phyloP scores from a whole-genome alignment of 1,140 invertebrate genomes.

The Cherax quadricarinatus region DNA sequence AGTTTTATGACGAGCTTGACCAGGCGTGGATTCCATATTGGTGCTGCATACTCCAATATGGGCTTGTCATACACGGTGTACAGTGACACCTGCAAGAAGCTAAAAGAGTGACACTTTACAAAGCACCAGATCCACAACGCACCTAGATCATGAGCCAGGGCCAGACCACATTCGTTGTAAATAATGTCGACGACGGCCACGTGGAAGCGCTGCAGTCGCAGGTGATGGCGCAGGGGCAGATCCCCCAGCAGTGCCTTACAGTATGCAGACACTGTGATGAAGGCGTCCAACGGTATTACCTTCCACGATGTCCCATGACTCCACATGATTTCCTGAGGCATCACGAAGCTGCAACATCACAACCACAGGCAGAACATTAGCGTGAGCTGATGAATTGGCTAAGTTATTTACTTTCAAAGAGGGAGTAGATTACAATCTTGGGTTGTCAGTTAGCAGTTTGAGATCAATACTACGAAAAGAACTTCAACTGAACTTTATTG shows the following conservation, averaged over 20 bases:
- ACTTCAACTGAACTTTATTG: too few relatives aligned
- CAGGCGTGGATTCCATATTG: too few relatives aligned
- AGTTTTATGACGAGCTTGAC: too few relatives aligned
- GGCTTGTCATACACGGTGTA: too few relatives aligned
- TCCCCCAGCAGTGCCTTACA: conserved; percentile 59
- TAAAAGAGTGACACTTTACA: too few relatives aligned
- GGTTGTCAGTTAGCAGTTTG: too few relatives aligned
- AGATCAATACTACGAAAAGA: too few relatives aligned
- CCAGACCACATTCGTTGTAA: conserved; percentile 73
- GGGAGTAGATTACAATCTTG: too few relatives aligned
- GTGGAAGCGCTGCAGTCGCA: conserved; percentile 38
- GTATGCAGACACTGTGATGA: conserved; percentile 56
- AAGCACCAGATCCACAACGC: not conserved
- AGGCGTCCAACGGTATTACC: conserved; percentile 51
- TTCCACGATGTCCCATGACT: conserved; percentile 17
- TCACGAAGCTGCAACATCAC: conserved; percentile 21
- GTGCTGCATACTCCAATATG: too few relatives aligned
- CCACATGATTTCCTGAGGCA: conserved; percentile 64
- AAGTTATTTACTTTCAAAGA: too few relatives aligned
- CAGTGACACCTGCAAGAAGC: too few relatives aligned
- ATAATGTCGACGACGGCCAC: conserved; percentile 72
- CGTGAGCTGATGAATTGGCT: too few relatives aligned
- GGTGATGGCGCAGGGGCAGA: conserved; percentile 23
- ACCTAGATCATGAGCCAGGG: conserved; percentile 69
- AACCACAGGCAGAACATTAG: not conserved